These are phyloP conservation scores for Pyrrhosoma nymphula DNA, from an alignment of 2,888 invertebrate genomes.

Conservation along the genomic window DNA sequence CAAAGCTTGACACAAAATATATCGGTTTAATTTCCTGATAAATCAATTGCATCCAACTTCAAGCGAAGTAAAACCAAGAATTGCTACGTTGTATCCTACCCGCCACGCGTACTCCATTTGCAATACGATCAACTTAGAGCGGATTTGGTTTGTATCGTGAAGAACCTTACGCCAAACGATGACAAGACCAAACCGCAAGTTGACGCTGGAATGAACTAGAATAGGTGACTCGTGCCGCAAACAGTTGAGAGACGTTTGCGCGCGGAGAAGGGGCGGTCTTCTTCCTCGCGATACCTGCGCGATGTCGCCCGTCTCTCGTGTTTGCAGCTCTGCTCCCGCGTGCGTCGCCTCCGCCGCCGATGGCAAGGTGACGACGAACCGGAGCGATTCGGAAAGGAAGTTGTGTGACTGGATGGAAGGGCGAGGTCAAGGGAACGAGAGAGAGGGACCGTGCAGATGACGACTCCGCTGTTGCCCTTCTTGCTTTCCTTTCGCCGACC, in stretches of 20 bases:
- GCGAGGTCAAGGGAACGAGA: constrained; percentile 27
- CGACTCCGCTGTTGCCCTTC: not conserved
- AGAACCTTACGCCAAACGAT: too few relatives aligned
- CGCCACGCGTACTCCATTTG: not conserved
- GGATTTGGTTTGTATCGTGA: not conserved
- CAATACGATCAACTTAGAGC: not conserved
- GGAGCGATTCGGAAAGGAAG: not conserved
- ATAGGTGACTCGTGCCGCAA: too few relatives aligned
- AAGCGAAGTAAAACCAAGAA: too few relatives aligned
- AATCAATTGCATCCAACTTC: too few relatives aligned
- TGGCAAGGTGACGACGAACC: constrained; percentile 27
- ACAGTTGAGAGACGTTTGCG: not conserved
- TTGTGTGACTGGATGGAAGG: not conserved
- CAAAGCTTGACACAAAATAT: too few relatives aligned
- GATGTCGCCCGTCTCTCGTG: not conserved
- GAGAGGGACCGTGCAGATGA: not conserved
- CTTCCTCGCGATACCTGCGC: not conserved
- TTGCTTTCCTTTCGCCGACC: not conserved
- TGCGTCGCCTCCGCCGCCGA: not conserved
- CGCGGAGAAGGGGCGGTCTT: not conserved
- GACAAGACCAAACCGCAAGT: too few relatives aligned
- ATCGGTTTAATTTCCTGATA: too few relatives aligned
- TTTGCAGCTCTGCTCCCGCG: not conserved
- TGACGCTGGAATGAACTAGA: not conserved
- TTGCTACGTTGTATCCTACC: too few relatives aligned